These are phyloP conservation scores for Ctenopoma multispine DNA, from an alignment of 2,797 vertebrate species.

Conservation along the genomic window DNA sequence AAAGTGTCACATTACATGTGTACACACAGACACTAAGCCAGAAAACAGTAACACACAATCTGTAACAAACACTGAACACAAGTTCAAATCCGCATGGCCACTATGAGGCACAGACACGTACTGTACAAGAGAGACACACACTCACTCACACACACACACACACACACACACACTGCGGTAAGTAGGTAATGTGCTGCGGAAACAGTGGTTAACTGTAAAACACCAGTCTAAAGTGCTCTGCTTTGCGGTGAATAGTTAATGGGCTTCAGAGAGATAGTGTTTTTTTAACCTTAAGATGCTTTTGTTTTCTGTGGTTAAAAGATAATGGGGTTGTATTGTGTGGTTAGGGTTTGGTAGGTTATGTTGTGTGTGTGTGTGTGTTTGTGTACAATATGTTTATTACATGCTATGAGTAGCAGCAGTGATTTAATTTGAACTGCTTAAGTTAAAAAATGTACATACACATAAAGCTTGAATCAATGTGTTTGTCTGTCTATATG, in stretches of 20 bases:
- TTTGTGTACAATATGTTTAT: conserved; percentile 19
- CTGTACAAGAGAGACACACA: conserved; percentile 13
- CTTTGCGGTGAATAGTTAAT: conserved; percentile 78
- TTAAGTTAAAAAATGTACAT: conserved; percentile 19
- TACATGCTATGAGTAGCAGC: conserved; percentile 11
- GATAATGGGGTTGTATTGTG: conserved; percentile 74
- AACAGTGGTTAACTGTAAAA: conserved; percentile 79
- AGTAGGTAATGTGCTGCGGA: conserved; percentile 72
- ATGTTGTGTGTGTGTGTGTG: conserved; percentile 34
- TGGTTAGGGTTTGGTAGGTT: conserved; percentile 55
- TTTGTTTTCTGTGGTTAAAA: conserved; percentile 78
- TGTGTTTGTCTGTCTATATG: background rate
- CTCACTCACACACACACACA: conserved; percentile 24
- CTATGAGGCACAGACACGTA: conserved; percentile 10
- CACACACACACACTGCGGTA: conserved; percentile 55
- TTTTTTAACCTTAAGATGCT: conserved; percentile 70
- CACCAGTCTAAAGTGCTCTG: conserved; percentile 75
- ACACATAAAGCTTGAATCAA: background rate
- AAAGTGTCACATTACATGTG: conserved; percentile 78
- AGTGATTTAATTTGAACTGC: conserved; percentile 33
- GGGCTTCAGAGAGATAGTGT: conserved; percentile 69
- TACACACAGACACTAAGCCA: conserved; percentile 46
- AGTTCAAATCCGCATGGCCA: conserved; percentile 33
- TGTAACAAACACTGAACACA: conserved; percentile 24
- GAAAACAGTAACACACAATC: conserved; percentile 42